Evolutionary conservation across 2,797 vertebrate species (phyloP).

Genomic region (Smutsia temminckii): DNA sequence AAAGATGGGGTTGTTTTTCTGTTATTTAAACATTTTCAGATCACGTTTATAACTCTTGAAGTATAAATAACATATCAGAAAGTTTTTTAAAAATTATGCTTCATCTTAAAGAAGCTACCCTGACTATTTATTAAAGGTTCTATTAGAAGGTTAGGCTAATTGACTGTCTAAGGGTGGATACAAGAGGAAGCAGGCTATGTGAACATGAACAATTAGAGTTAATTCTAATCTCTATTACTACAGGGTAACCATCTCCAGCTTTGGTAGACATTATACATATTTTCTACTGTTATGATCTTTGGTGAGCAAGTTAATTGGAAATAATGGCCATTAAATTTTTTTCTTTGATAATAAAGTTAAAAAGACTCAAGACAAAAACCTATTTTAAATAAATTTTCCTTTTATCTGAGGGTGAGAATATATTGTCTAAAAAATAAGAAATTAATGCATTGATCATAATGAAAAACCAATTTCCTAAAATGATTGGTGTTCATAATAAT

Average conservation of each 20-base stretch:
- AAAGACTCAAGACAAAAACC: neutral
- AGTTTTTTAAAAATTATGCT: neutral
- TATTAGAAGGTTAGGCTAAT: neutral
- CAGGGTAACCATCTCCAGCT: neutral
- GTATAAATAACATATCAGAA: neutral
- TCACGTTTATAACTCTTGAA: neutral
- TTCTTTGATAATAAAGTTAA: neutral
- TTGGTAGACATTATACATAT: neutral
- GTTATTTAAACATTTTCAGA: conserved; percentile 24
- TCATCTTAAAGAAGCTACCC: neutral
- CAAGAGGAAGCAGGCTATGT: neutral
- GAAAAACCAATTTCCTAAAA: neutral
- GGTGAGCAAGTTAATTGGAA: neutral
- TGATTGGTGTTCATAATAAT: neutral
- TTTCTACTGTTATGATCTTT: neutral
- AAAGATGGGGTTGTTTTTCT: neutral
- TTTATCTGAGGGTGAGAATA: neutral
- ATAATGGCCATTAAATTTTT: neutral
- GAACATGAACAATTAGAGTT: neutral
- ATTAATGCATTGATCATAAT: neutral
- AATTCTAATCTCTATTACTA: neutral
- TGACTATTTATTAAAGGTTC: conserved; percentile 6
- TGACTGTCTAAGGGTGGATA: neutral
- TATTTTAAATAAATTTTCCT: neutral
- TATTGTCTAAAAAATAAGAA: neutral